These are phyloP conservation scores for Lasaia peninsularis DNA, from an alignment of 1,140 invertebrate species.

Conservation along the genomic window DNA sequence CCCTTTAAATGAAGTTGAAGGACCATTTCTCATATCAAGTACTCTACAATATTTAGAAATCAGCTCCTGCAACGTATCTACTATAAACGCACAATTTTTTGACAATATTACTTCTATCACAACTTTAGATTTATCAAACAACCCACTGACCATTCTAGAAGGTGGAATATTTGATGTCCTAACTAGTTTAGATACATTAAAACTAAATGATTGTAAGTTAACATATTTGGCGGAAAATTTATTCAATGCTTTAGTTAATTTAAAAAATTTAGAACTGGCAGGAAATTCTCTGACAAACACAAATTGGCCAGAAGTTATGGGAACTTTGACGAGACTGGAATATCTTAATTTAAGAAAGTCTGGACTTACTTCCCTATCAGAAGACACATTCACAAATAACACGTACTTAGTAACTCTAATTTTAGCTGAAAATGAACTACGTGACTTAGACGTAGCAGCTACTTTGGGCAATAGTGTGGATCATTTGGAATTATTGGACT, in stretches of 20 bases:
- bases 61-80: slow-evolving; percentile 80
- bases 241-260: slow-evolving; percentile 78
- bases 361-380: slow-evolving; percentile 79
- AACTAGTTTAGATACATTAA: slow-evolving; percentile 81
- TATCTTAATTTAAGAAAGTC: slow-evolving; percentile 81
- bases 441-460: slow-evolving; percentile 80
- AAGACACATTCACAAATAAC: slow-evolving; percentile 82
- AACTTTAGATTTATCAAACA: slow-evolving; percentile 83
- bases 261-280: slow-evolving; percentile 82
- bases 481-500: slow-evolving; percentile 82
- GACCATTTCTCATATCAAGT: slow-evolving; percentile 81
- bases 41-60: slow-evolving; percentile 83
- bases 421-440: slow-evolving; percentile 82
- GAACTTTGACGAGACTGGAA: slow-evolving; percentile 79
- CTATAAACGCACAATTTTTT: slow-evolving; percentile 81
- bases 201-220: slow-evolving; percentile 82
- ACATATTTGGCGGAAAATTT: slow-evolving; percentile 77
- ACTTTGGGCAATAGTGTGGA: slow-evolving; percentile 82
- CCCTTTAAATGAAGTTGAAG: slow-evolving; percentile 79
- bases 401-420: slow-evolving; percentile 81
- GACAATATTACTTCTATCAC: slow-evolving; percentile 81
- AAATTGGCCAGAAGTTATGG: slow-evolving; percentile 80
- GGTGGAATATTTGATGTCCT: slow-evolving; percentile 80
- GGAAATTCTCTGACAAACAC: slow-evolving; percentile 79
- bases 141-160: slow-evolving; percentile 79